phyloP scores from a whole-genome alignment of 2,113 vertebrate genomes.

The Heterotis niloticus region DNA sequence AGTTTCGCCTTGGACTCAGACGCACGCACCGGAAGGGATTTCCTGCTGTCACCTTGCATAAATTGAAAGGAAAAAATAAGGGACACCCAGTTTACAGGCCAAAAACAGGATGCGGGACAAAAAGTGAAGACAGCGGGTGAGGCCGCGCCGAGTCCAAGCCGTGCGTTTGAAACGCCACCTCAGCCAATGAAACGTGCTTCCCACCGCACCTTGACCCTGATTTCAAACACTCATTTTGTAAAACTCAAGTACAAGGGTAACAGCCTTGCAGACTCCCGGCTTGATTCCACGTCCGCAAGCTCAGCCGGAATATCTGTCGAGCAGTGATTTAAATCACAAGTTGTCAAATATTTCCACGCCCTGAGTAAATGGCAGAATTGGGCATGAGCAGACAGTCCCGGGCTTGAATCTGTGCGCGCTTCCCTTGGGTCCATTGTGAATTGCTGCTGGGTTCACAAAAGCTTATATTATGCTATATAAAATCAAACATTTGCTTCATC shows the following conservation, averaged over 20 bases:
- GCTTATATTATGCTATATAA: slow-evolving; percentile 61
- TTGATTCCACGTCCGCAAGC: neutral
- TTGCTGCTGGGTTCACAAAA: slow-evolving; percentile 49
- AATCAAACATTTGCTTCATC: slow-evolving; percentile 71
- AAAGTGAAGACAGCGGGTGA: no score
- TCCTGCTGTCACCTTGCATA: no score
- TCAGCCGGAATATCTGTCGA: slow-evolving; percentile 52
- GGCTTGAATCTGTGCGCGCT: slow-evolving; percentile 44
- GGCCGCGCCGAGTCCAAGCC: no score
- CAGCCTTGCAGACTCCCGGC: neutral
- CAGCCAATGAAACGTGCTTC: no score
- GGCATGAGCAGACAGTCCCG: slow-evolving; percentile 47
- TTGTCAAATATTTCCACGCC: slow-evolving; percentile 65
- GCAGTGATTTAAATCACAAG: slow-evolving; percentile 57
- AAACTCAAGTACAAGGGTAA: neutral
- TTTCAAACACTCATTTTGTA: no score
- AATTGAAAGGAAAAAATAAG: no score
- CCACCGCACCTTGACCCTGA: no score
- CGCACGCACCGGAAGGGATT: no score
- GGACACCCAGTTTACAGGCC: no score
- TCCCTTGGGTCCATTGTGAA: slow-evolving; percentile 53
- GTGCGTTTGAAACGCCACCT: no score
- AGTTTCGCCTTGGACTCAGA: no score
- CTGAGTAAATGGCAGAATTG: slow-evolving; percentile 58
- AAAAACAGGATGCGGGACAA: no score